These are phyloP conservation scores for Callaeas wilsoni DNA, from an alignment of 2,113 vertebrate genomes.

Conservation along the genomic window DNA sequence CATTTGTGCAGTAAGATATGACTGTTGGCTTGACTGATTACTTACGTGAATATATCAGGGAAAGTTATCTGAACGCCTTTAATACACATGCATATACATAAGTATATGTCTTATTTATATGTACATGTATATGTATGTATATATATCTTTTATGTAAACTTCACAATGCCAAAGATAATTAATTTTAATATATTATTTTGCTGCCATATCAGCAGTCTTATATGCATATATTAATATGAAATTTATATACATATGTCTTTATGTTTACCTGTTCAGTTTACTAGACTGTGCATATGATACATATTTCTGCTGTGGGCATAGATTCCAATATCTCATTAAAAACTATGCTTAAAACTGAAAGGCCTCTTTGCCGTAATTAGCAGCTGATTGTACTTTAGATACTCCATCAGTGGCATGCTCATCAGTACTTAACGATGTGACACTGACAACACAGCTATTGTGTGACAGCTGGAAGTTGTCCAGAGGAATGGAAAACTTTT, in stretches of 20 bases:
- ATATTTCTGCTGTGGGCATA: background rate
- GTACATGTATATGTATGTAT: background rate
- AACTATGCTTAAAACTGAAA: background rate
- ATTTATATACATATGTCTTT: background rate
- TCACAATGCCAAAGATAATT: background rate
- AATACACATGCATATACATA: background rate
- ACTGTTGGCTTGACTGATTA: background rate
- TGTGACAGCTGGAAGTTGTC: background rate
- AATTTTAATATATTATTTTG: background rate
- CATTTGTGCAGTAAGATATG: background rate
- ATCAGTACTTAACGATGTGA: background rate
- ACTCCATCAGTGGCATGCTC: background rate
- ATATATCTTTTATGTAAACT: background rate
- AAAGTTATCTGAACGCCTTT: background rate
- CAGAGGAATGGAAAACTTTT: background rate
- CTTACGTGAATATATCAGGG: background rate
- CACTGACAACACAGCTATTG: background rate
- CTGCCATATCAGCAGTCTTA: background rate
- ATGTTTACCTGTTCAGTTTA: background rate
- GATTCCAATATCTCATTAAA: background rate
- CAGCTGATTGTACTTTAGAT: background rate
- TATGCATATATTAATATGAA: background rate
- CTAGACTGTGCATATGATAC: background rate
- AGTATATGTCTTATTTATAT: background rate
- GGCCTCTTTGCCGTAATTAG: background rate